Base-by-base conservation (phyloP, 2,113 vertebrate genomes). In the Ctenodactylus gundi region DNA sequence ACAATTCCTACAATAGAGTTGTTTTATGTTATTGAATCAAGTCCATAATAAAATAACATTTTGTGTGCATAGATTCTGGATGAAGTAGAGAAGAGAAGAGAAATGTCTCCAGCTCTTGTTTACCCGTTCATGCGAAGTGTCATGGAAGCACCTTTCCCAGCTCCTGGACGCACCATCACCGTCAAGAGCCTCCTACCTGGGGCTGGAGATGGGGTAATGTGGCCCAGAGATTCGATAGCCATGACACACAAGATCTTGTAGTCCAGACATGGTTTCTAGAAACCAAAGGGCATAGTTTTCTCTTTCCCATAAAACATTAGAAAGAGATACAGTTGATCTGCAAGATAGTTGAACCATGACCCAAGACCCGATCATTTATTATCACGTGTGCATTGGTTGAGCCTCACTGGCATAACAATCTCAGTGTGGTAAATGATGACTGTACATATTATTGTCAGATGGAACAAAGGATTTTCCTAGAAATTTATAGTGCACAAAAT, bases 101-200 rank as follows among this genome's bases (percentile, higher is more conserved):
- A 99, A 96, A 99, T 99, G 96, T 99, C 99, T 81, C 98, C 99
- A 4, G 99, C 99, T 0, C 98, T 99, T 1, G 99, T 99, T 36
- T 98, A 99, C 93, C 99, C 99, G 0, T 99, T 99, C 95, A 99
- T 99, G 99, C 98, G 98, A 4, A 99, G 99, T 7, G 99, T 99
- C 55, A 99, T 99, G 99, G 99, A 99, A 97, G 99, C 99, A 0
- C 99, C 99, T 0, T 99, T 99, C 95, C 99, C 99, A 10, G 99
- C 99, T 31, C 99, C 99, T 0, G 99, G 99, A n/a, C 98, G 98
- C 88, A 99, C 99, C 15, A 99, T 99, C 95, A 98, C 99, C 3
- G 98, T 99, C 67, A 99, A 99, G 98, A 99, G 99, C 97, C 99
- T 99, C 97, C 98, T 99, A 85, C 99, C 99, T 0, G 99, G 99